Conservation (phyloP, 1,140 invertebrate species). For the Leptopilina clavipes region DNA sequence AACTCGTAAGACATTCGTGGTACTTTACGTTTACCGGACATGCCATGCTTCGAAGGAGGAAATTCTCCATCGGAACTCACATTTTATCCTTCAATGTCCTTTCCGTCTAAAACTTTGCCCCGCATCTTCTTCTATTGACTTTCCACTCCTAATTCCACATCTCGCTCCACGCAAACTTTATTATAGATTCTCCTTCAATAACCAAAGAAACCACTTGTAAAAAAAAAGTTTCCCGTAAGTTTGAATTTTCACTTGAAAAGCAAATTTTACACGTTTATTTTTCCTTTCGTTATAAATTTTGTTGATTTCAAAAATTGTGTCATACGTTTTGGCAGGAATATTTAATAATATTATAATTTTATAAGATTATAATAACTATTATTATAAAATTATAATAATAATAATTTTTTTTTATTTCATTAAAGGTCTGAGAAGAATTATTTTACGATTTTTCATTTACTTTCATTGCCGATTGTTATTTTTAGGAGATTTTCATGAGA, state of each 20-base stretch:
- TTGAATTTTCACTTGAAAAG: no score
- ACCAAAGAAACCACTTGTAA: neutral
- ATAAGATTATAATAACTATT: no score
- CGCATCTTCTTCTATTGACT: slow-evolving; percentile 44
- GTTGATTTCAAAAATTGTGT: no score
- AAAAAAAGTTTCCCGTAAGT: neutral
- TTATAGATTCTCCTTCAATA: neutral
- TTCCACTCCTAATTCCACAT: slow-evolving; percentile 33
- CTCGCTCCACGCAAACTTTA: slow-evolving; percentile 7
- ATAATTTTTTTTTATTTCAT: no score
- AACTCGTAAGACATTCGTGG: slow-evolving; percentile 43
- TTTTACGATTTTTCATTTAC: neutral
- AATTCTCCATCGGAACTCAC: slow-evolving; percentile 40
- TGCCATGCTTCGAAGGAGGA: slow-evolving; percentile 39
- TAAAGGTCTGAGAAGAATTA: no score
- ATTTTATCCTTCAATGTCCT: slow-evolving; percentile 35
- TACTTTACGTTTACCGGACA: slow-evolving; percentile 40
- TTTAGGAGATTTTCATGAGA: neutral
- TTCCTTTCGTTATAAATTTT: no score
- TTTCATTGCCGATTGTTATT: neutral
- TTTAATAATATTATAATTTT: no score
- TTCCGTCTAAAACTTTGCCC: slow-evolving; percentile 39
- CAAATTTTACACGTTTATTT: no score
- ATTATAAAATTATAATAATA: no score
- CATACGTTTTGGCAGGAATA: no score